phyloP scores from a whole-genome alignment of 1,140 invertebrate species.

The Palaemon carinicauda region DNA sequence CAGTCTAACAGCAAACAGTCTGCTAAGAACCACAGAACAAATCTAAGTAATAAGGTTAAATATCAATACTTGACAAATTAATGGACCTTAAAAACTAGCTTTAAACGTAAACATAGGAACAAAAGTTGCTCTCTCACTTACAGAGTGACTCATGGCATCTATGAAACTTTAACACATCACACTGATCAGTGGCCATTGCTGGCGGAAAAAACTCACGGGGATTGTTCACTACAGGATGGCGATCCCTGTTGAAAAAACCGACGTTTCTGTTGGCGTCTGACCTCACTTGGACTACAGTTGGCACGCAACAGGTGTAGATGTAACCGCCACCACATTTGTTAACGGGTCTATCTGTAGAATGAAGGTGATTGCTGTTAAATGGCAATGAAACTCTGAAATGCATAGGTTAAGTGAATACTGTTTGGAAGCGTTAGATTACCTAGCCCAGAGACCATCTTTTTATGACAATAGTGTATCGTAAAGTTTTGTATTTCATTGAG shows the following conservation, averaged over 20 bases:
- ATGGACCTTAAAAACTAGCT: too few species aligned
- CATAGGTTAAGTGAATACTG: neutral
- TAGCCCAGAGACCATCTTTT: neutral
- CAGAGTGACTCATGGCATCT: too few species aligned
- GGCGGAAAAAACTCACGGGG: slow-evolving; percentile 14
- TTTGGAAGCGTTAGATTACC: too few species aligned
- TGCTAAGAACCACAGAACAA: too few species aligned
- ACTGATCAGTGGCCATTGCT: neutral
- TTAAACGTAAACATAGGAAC: too few species aligned
- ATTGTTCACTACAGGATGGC: neutral
- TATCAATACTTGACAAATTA: too few species aligned
- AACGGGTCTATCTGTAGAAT: slow-evolving; percentile 45
- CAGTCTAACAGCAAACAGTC: too few species aligned
- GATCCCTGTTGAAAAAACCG: slow-evolving; percentile 31
- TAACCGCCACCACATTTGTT: slow-evolving; percentile 68
- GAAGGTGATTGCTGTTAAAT: neutral
- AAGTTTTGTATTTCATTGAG: too few species aligned
- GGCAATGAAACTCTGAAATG: neutral
- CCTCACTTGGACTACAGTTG: slow-evolving; percentile 52
- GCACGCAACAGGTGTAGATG: slow-evolving; percentile 76
- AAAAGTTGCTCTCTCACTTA: too few species aligned
- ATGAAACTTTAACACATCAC: too few species aligned
- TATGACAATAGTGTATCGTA: neutral
- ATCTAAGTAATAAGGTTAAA: too few species aligned
- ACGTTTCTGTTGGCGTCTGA: slow-evolving; percentile 33